These are phyloP conservation scores for Phaenicophaeus curvirostris DNA, from an alignment of 2,797 vertebrate genomes.

Conservation along the genomic window DNA sequence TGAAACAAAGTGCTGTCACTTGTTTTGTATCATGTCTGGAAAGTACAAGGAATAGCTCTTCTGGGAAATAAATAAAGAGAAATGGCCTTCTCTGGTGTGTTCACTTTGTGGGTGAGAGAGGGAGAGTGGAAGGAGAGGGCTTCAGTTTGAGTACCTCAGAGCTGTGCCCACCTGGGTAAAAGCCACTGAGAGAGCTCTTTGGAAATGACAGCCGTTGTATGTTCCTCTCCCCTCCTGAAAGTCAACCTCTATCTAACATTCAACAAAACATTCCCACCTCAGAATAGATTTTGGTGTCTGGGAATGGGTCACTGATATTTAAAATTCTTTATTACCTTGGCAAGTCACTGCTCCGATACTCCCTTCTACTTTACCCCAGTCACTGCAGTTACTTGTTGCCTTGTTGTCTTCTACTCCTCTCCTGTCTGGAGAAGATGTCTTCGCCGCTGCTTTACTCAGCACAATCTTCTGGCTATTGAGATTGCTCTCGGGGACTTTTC, in stretches of 20 bases:
- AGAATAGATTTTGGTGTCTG: neutral
- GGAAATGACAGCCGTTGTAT: neutral
- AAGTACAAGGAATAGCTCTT: slow-evolving; percentile 71
- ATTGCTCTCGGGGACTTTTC: neutral
- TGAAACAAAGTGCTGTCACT: slow-evolving; percentile 75
- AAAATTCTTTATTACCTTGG: neutral
- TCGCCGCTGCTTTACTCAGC: neutral
- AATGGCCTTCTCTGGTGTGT: slow-evolving; percentile 41
- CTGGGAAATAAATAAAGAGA: slow-evolving; percentile 76
- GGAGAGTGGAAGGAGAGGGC: slow-evolving; percentile 16
- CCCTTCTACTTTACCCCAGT: neutral
- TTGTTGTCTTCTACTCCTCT: neutral
- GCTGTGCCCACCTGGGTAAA: slow-evolving; percentile 43
- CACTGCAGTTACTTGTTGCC: neutral
- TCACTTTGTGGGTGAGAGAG: slow-evolving; percentile 22
- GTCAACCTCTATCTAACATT: neutral
- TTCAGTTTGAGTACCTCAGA: neutral
- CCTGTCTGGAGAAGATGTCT: neutral
- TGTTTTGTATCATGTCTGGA: slow-evolving; percentile 80
- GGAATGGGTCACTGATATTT: neutral
- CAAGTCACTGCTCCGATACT: neutral
- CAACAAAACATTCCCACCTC: slow-evolving; percentile 35
- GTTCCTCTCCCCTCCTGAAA: neutral
- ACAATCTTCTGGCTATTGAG: neutral
- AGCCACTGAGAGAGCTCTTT: neutral